phyloP scores from a whole-genome alignment of 1,140 invertebrate genomes.

The Brachionus paranguensis region DNA sequence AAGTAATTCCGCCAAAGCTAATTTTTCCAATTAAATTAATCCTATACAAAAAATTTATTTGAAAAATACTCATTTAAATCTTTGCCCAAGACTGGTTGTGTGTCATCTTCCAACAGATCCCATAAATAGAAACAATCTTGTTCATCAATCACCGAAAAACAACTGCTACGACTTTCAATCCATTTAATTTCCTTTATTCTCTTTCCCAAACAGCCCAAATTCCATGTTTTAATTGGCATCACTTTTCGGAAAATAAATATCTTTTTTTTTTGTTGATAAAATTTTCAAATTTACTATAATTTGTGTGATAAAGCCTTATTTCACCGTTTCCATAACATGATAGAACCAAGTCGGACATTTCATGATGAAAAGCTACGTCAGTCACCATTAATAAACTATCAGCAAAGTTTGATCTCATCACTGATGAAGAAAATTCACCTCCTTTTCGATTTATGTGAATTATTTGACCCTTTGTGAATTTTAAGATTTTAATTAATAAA shows the following conservation, averaged over 20 bases:
- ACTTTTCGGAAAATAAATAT: not conserved
- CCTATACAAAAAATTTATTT: not conserved
- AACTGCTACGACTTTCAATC: conserved; percentile 14
- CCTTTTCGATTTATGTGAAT: conserved; percentile 36
- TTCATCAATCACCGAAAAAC: conserved; percentile 23
- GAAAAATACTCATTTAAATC: not conserved
- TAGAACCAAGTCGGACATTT: conserved; percentile 21
- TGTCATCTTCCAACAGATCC: conserved; percentile 36
- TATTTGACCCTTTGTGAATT: conserved; percentile 1
- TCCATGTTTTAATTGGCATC: conserved; percentile 11
- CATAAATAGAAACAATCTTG: conserved; percentile 9
- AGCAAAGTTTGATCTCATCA: conserved; percentile 1
- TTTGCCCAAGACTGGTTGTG: not conserved
- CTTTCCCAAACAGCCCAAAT: conserved; percentile 2
- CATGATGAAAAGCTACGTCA: conserved; percentile 27
- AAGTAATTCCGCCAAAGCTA: not conserved
- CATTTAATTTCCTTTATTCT: conserved; percentile 25
- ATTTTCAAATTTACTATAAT: not conserved
- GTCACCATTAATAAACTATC: conserved; percentile 25
- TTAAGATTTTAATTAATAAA: too few relatives aligned
- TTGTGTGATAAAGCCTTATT: conserved; percentile 33
- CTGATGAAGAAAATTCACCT: not conserved
- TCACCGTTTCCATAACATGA: conserved; percentile 33
- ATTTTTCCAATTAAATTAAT: not conserved
- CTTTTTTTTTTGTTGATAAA: not conserved